phyloP scores from a whole-genome alignment of 2,888 invertebrate genomes.

The Drosophila testacea region DNA sequence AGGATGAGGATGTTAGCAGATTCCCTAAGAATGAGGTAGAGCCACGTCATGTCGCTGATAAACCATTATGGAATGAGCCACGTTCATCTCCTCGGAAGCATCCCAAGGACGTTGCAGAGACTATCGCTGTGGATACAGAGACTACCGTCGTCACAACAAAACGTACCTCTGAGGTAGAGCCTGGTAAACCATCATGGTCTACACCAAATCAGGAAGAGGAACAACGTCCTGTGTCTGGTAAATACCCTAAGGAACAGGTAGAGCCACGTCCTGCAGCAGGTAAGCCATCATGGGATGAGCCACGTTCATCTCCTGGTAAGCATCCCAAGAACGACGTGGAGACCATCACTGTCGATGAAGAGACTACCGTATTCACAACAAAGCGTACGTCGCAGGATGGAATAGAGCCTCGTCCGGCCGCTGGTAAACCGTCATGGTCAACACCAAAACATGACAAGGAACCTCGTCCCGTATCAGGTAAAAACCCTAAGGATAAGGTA shows the following conservation, averaged over 20 bases:
- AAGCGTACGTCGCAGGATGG: constrained; percentile 2
- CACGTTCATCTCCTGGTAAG: constrained; percentile 1
- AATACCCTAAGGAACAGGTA: neutral
- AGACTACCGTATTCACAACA: neutral
- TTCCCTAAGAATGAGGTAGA: constrained; percentile 1
- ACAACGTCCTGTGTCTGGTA: neutral
- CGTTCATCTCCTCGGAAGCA: neutral
- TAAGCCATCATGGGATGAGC: constrained; percentile 23
- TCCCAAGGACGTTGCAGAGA: constrained; percentile 14
- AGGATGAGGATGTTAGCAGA: neutral
- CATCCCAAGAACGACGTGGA: constrained; percentile 15
- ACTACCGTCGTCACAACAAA: constrained; percentile 3
- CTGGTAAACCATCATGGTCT: constrained; percentile 7
- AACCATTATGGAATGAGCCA: constrained; percentile 25
- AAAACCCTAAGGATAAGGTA: neutral
- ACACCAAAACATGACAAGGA: constrained; percentile 7
- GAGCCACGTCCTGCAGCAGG: constrained; percentile 7
- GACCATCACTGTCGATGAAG: constrained; percentile 6
- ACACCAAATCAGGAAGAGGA: constrained; percentile 1
- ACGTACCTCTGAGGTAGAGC: neutral
- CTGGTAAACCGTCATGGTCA: constrained; percentile 13
- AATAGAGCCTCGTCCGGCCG: neutral
- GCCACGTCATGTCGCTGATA: neutral
- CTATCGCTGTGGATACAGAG: neutral
- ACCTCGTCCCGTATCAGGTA: neutral